Base-by-base conservation (phyloP, 1,140 invertebrate genomes). In the Mamestra configurata region DNA sequence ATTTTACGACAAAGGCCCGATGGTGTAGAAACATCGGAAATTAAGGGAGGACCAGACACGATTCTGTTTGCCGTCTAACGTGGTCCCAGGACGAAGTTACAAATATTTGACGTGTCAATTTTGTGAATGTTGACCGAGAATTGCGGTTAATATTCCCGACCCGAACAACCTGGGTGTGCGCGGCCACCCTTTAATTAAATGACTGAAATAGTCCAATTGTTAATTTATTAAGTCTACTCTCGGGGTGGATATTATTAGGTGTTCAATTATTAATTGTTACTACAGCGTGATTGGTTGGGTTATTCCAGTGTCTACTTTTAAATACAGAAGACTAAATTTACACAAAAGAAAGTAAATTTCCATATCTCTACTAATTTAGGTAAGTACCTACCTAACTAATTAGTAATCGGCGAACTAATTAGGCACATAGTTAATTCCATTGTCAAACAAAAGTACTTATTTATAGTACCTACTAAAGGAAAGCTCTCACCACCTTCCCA, bases 61-160 rank as follows among this genome's bases (percentile, higher is more conserved):
- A 92, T 91, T 93, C 91, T 94, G 91, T 95, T 95, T 95, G 93
- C 92, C 86, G 88, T 93, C 91, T 94, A 93, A 92, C 92, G 92
- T 93, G 91, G 92, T 95, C 93, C 90, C 92, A 93, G 92, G 92
- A 92, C 92, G 91, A 93, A 95, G 92, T 92, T 92, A 93, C 93
- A 95, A 95, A 95, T 95, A 95, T 95, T 95, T 95, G 92, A 95
- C 92, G 92, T 95, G 93, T 95, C 93, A 94, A 95, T 95, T 95
- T 93, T 92, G 91, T 91, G 91, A 94, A 95, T 95, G 93, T 95
- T 95, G 93, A 94, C 93, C 86, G 92, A 93, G 92, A 92, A 93
- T 95, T 94, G 92, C 89, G 93, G 93, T 95, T 94, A 94, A 95
- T 94, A 95, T 93, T 93, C 91, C 89, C 89, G 89, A 90, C 90